Evolutionary conservation across 2,113 vertebrate genomes (phyloP).

Genomic region (Paradoxurus hermaphroditus): DNA sequence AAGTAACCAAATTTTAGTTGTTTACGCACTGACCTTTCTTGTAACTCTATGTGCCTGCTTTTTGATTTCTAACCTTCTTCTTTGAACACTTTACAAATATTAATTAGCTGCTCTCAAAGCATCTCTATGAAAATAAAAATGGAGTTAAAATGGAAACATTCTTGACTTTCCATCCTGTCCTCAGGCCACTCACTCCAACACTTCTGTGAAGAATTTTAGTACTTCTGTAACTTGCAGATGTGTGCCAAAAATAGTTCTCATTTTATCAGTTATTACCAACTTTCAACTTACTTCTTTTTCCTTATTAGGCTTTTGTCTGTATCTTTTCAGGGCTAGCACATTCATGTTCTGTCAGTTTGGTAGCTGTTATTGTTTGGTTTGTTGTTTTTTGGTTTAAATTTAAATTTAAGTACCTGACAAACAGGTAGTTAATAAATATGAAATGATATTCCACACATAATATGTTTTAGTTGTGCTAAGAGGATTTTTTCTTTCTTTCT

Average conservation of each 20-base stretch:
- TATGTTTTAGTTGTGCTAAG: neutral
- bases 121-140: conserved; percentile 21
- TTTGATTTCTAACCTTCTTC: conserved; percentile 42
- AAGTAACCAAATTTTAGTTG: conserved; percentile 22
- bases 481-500: neutral
- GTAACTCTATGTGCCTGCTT: neutral
- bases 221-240: neutral
- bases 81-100: conserved; percentile 12
- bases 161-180: neutral
- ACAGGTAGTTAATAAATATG: neutral
- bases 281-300: neutral
- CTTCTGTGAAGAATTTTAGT: neutral
- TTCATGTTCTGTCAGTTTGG: neutral
- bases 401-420: neutral
- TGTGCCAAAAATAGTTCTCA: conserved; percentile 8
- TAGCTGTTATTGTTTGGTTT: neutral
- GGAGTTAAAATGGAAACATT: neutral
- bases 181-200: neutral
- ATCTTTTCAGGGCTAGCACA: neutral
- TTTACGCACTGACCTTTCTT: conserved; percentile 24
- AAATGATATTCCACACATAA: neutral
- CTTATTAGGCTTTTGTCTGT: neutral
- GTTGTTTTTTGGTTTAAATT: neutral
- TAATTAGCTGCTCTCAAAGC: conserved; percentile 15
- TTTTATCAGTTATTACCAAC: neutral